Percentiles rank a stretch among this genome's conserved stretches.
phyloP scores from a whole-genome alignment of 2,113 vertebrate species.

The Danionella cerebrum region DNA sequence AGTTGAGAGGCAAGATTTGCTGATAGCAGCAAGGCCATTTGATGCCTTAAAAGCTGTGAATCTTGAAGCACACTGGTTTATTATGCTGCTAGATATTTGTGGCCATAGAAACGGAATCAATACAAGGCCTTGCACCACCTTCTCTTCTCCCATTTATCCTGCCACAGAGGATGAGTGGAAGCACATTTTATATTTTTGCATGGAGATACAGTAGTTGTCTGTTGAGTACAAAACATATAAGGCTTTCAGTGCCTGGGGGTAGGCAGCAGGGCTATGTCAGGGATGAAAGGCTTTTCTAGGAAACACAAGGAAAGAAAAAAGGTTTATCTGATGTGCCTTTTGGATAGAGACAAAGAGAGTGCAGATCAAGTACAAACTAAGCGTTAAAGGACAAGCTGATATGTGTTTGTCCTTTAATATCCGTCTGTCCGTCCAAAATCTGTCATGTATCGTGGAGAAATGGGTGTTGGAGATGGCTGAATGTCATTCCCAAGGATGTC shows the following conservation, averaged over 20 bases:
- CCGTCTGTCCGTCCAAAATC: background rate
- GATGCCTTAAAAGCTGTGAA: conserved; percentile 51
- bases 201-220: conserved; percentile 49
- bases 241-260: background rate
- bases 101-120: conserved; percentile 65
- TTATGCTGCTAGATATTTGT: conserved; percentile 65
- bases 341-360: no score
- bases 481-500: conserved; percentile 10
- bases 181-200: conserved; percentile 46
- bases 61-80: conserved; percentile 60
- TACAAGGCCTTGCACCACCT: conserved; percentile 31
- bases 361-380: no score
- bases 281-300: background rate
- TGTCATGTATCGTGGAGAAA: conserved; percentile 47
- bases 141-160: conserved; percentile 45
- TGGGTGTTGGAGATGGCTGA: conserved; percentile 28
- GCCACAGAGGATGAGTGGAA: conserved; percentile 26
- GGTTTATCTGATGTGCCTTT: no score
- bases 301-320: background rate
- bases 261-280: background rate
- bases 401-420: no score
- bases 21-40: conserved; percentile 57
- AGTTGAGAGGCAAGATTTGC: conserved; percentile 59
- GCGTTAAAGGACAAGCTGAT: no score
- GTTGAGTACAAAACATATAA: conserved; percentile 18